Base-by-base conservation (phyloP, 2,113 vertebrate genomes). In the Orycteropus afer region DNA sequence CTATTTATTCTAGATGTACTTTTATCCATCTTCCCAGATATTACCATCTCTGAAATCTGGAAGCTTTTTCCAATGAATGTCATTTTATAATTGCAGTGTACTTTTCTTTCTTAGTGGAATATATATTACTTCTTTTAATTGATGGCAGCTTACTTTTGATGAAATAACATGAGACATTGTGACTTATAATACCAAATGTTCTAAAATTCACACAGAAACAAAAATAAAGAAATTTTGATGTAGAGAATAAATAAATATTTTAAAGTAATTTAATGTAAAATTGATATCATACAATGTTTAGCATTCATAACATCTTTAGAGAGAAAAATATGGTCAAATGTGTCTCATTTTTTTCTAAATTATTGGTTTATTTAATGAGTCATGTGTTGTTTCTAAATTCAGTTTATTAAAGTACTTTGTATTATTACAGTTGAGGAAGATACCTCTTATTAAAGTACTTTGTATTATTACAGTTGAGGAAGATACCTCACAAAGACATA, bases 31-130 rank as follows among this genome's bases (percentile, higher is more conserved):
- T 22, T 29, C 45, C 29, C 25, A 34, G 22, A 51, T 82, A 94
- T 94, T 77, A 94, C 61, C 76, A 83, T 73, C 55, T 86, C 42
- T 80, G 37, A 83, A 93, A 79, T 86, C 65, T 86, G 55, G n/a
- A 79, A 73, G 51, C 13, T 80, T 96, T 49, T 89, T 79, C 86
- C 29, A 84, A 51, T 87, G 63, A 95, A 57, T 77, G 51, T 22
- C n/a, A 57, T 73, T 59, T 86, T 84, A 40, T 82, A 96, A 93
- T 90, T 73, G 69, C 11, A 90, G 7, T 61, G 34, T 89, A 94
- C 42, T 89, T 89, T 86, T 79, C 61, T 93, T 89, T 89, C 69
- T 95, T 91, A 47, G 55, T 91, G 45, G 15, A 95, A 89, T 49
- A 40, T 74, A 73, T 61, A 73, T 74, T 96, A 59, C 47, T 63